Base-by-base conservation (phyloP, 2,888 invertebrate genomes). In the Dorcus hopei region DNA sequence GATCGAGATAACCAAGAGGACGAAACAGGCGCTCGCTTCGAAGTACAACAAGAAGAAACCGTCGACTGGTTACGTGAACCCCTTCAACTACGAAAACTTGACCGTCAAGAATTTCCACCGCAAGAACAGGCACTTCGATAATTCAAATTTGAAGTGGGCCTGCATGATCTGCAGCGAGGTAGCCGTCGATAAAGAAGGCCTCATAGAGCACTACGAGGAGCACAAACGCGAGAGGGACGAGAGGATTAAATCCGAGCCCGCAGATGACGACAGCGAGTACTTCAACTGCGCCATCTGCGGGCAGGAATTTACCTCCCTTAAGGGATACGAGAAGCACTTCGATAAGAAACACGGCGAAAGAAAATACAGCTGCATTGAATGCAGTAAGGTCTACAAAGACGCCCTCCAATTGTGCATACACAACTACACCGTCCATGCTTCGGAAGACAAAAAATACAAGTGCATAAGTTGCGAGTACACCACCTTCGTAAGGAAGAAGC, bases 331-430 rank as follows among this genome's bases (percentile, higher is more conserved):
- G 49, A 70, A 68, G 26, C 76, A 76, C 54, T 66, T 72, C 1
- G 73, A 73, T 55, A 64, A 63, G 7, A 61, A 66, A 38, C 67
- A 70, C 26, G 86, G 86, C 38, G 83, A 84, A 64, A 79, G 83
- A 63, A 86, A 86, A 0, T 86, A 85, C 77, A 78, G 76, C 57
- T 86, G 86, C 72, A 79, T 75, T 59, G 76, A 83, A 65, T 86
- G 86, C 74, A 80, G 80, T 2, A 84, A 85, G 70, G 84, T 69
- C 0, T 73, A 71, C 53, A 70, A 68, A 53, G 69, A 65, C 41
- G 58, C 63, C 1, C 65, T 64, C 47, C 65, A 65, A 16, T 48
- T 68, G 33, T 62, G 65, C 38, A 54, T 69, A 38, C 69, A 69
- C 19, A 67, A 69, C 40, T 61, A 56, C 9, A 64, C 49, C 14